Base-by-base conservation (phyloP, 2,888 invertebrate genomes). In the Harpagoxenus sublaevis region DNA sequence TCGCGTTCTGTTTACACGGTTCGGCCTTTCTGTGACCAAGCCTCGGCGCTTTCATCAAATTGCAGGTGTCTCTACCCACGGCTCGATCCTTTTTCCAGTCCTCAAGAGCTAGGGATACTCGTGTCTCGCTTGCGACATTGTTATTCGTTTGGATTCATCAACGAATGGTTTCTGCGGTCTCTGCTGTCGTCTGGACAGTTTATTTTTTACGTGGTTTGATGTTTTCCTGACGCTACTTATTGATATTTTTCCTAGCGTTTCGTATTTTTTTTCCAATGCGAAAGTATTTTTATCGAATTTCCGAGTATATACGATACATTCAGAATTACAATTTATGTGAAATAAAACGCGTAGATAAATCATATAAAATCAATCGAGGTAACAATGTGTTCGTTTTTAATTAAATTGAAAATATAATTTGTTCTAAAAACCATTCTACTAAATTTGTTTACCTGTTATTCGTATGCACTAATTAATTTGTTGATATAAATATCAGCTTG, bases 111-210 rank as follows among this genome's bases (percentile, higher is more conserved):
- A 48, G 18, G 45, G 53, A 79, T 18, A 31, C 23, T 28, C 48
- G 31, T 23, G n/a, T 79, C 18, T 81, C 31, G 55, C 48, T 81
- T 28, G 75, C 60, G 35, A 48, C 74, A 42, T 79, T 60, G 57
- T 73, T 60, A 73, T 74, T 45, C 35, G 75, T 79, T 60, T 74
- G 75, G 39, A 74, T 74, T 74, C 75, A 81, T 74, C 77, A 74
- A 48, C 48, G 48, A 81, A 81, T 81, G 23, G 75, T 48, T 81
- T 73, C 35, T 81, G 48, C 10, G 75, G 79, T 81, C 12, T 6
- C 74, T 18, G 57, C 48, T 57, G 60, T 28, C 60, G 18, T 60
- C n/a, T 8, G n/a, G n/a, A 57, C 2, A 23, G 45, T 78, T 55
- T 39, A 60, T 68, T 73, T 81, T 81, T 60, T 35, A 60, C 5